A percentile compares a stretch with the other conserved stretches of the same genome.
Evolutionary conservation across 2,797 vertebrate species (phyloP).

Genomic region (Cynodonichthys magdalenae): DNA sequence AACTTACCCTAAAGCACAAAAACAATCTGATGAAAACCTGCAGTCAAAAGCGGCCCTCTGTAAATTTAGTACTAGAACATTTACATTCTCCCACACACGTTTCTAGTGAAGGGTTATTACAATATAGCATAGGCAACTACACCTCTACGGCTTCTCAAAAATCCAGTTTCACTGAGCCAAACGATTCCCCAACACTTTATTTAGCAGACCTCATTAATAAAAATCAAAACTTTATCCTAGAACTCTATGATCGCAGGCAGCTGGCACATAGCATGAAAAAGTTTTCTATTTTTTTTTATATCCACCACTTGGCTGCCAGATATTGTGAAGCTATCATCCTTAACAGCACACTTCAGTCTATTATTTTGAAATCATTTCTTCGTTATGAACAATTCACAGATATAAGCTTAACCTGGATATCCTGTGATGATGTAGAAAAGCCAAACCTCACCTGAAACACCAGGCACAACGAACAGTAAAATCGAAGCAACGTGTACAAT

Average conservation of each 20-base stretch:
- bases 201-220: conserved; percentile 62
- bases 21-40: conserved; percentile 69
- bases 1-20: conserved; percentile 80
- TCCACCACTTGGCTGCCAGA: conserved; percentile 66
- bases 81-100: conserved; percentile 80
- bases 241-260: conserved; percentile 69
- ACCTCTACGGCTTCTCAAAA: conserved; percentile 72
- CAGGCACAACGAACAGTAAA: conserved; percentile 59
- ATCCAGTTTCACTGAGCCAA: conserved; percentile 75
- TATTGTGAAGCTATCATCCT: conserved; percentile 57
- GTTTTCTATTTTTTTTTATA: conserved; percentile 56
- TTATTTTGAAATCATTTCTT: conserved; percentile 64
- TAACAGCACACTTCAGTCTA: conserved; percentile 59
- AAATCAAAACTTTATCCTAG: conserved; percentile 66
- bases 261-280: conserved; percentile 78
- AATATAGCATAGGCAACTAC: conserved; percentile 76
- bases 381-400: conserved; percentile 72
- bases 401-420: conserved; percentile 79
- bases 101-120: conserved; percentile 78
- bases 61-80: conserved; percentile 71
- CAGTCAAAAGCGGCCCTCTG: conserved; percentile 63
- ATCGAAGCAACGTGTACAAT: conserved; percentile 43
- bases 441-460: conserved; percentile 62
- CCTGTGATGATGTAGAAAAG: conserved; percentile 69
- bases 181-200: conserved; percentile 61